Conservation (phyloP, 1,140 invertebrate species). For the Meteorus sp. region DNA sequence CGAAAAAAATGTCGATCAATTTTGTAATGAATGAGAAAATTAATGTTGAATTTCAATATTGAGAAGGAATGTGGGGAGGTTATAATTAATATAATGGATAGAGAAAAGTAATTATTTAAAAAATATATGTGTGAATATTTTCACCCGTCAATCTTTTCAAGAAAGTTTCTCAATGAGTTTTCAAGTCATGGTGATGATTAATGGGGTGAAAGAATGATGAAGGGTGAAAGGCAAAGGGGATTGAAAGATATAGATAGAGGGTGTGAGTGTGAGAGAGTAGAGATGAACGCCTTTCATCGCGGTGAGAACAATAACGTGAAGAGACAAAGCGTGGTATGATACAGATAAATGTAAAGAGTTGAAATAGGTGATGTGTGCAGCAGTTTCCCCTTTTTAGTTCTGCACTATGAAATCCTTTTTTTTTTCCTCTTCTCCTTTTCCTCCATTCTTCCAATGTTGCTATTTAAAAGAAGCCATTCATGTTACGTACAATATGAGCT, state of each 20-base stretch:
- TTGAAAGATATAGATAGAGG: not conserved
- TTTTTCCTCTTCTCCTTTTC: too few species aligned
- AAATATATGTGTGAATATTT: not conserved
- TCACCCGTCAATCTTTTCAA: not conserved
- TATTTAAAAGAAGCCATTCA: too few species aligned
- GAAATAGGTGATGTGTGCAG: too few species aligned
- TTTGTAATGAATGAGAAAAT: too few species aligned
- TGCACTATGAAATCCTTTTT: too few species aligned
- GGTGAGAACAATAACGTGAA: not conserved
- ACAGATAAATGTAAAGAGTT: slow-evolving; percentile 8
- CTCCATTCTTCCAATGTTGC: too few species aligned
- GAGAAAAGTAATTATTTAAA: not conserved
- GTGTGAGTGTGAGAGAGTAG: too few species aligned
- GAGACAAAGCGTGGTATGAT: slow-evolving; percentile 6
- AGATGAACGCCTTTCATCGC: not conserved
- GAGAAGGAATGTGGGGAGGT: too few species aligned
- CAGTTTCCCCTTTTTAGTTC: too few species aligned
- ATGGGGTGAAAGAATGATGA: not conserved
- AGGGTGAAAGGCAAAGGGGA: not conserved
- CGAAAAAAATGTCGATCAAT: too few species aligned
- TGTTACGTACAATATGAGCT: too few species aligned
- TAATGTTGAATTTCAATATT: too few species aligned
- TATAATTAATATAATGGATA: not conserved
- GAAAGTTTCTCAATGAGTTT: not conserved
- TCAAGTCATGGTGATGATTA: slow-evolving; percentile 10